phyloP scores from a whole-genome alignment of 2,113 vertebrate genomes.

The Eira barbara region DNA sequence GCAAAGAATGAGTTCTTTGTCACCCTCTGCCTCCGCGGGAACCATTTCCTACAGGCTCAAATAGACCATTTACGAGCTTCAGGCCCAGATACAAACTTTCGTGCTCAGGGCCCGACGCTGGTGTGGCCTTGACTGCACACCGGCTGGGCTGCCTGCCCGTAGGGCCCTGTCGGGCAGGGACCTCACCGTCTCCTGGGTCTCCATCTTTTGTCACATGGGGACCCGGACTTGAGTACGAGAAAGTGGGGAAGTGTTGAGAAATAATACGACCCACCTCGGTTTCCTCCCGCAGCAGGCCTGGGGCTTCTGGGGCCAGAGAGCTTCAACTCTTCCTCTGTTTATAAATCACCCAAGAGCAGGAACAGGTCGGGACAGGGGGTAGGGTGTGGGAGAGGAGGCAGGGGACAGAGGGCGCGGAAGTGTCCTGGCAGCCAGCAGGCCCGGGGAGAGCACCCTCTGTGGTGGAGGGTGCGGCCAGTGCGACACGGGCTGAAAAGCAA shows the following conservation, averaged over 20 bases:
- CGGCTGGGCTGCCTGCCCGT: neutral
- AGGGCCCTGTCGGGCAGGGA: neutral
- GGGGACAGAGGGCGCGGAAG: neutral
- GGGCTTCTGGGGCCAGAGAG: neutral
- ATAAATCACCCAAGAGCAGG: neutral
- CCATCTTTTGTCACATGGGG: neutral
- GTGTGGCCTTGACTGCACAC: rapidly evolving
- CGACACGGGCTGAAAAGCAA: neutral
- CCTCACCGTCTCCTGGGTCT: neutral
- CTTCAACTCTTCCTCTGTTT: conserved; percentile 8
- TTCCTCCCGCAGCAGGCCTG: neutral
- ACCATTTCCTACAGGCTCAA: neutral
- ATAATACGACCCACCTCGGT: neutral
- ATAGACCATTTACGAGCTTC: rapidly evolving
- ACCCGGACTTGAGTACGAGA: neutral
- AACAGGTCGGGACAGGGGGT: neutral
- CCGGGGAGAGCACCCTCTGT: neutral
- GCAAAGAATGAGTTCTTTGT: neutral
- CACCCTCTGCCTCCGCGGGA: neutral
- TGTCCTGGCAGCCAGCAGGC: neutral
- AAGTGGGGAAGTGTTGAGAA: neutral
- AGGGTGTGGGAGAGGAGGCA: neutral
- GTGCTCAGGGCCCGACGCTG: no score
- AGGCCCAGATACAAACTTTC: neutral
- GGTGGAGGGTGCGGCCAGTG: no score